Evolutionary conservation across 2,113 vertebrate genomes (phyloP), one percentile per base, ranked within the genome.

Genomic region (Paramisgurnus dabryanus): DNA sequence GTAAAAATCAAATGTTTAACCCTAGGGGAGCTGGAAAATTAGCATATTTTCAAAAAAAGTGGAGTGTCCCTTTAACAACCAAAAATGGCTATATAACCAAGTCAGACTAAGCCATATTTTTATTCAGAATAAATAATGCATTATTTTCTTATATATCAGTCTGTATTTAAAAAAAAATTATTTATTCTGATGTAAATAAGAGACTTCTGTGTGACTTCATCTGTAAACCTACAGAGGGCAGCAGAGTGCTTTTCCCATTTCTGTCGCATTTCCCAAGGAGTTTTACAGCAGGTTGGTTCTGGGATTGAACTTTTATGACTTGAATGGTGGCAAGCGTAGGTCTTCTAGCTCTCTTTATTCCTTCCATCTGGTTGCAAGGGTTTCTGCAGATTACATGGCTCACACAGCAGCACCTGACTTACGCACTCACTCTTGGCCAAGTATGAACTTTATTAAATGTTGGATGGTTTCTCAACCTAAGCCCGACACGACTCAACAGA

Each of bases 151-250:
- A 22, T 53, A 13, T 15, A 58, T n/a, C 7, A 3, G n/a, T 58
- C 13, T n/a, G 7, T 57, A 57, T 71, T n/a, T 17, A 39, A 39
- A 22, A 22, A 22, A 22, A 22, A 11, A 11, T 57, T 2, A 10
- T 55, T 41, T 1, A n/a, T 55, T 40, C 17, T 68, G 12, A 41
- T 55, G 12, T 64, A 18, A 7, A 15, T 7, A 34, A 47, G 11
- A 65, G 10, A 58, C 13, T 40, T 4, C 5, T 74, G 41, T 75
- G 79, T 60, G 27, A 34, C 40, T 45, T 22, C 4, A 41, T 9
- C n/a, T 47, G 5, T 70, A n/a, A 15, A 45, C 60, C 72, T 82
- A 71, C 45, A 85, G 80, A 61, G 80, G 77, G 77, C 67, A 81
- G 70, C 58, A 82, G 15, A 63, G 76, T 12, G 58, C 76, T 79